These are phyloP conservation scores for Leptarthrus brevirostris DNA, from an alignment of 2,888 invertebrate species.

Conservation along the genomic window DNA sequence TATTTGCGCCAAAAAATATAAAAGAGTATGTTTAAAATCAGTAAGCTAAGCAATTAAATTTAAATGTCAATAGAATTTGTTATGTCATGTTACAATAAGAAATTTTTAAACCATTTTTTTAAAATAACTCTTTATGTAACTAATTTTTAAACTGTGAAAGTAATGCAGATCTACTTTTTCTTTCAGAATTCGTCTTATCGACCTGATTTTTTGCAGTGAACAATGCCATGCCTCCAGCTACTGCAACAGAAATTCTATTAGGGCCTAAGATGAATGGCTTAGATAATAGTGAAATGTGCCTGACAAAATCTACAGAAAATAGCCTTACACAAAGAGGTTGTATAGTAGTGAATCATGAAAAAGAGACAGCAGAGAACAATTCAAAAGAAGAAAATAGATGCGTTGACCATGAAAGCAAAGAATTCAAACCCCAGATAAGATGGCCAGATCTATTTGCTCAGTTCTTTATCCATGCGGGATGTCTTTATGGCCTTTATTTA, in stretches of 20 bases:
- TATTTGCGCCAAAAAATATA: too few species aligned
- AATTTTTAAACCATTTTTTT: too few species aligned
- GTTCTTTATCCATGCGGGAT: conserved; percentile 76
- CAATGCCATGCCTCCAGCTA: conserved; percentile 48
- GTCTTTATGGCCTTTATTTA: conserved; percentile 77
- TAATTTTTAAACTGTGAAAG: too few species aligned
- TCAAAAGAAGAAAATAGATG: neutral
- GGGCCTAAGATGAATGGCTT: neutral
- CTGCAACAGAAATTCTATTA: conserved; percentile 37
- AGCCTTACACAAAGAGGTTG: neutral
- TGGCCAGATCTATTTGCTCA: conserved; percentile 82
- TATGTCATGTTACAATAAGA: too few species aligned
- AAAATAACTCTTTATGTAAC: too few species aligned
- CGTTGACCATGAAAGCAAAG: conserved; percentile 51
- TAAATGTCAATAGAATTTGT: too few species aligned
- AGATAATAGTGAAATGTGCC: conserved; percentile 38
- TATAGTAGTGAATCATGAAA: neutral
- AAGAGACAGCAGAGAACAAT: neutral
- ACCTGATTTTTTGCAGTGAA: neutral
- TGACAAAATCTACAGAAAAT: conserved; percentile 19
- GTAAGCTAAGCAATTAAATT: too few species aligned
- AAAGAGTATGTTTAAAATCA: too few species aligned
- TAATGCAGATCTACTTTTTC: too few species aligned
- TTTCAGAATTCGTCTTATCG: too few species aligned
- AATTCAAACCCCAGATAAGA: conserved; percentile 73